These are phyloP conservation scores for Tokudaia muenninki DNA, from an alignment of 2,797 vertebrate species.

Conservation along the genomic window DNA sequence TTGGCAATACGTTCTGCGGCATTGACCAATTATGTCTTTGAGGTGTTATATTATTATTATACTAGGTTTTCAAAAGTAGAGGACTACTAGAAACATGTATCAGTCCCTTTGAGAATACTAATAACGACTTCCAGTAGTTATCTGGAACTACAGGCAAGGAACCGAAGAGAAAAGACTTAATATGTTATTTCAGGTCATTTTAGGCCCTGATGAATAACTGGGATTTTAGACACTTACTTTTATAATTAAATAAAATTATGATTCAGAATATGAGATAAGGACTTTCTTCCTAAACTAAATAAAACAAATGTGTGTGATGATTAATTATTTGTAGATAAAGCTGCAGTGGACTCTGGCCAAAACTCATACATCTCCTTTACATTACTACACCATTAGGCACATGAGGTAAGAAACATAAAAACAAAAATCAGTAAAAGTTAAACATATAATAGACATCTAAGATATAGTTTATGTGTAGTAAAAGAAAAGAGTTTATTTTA, in stretches of 20 bases:
- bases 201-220: background rate
- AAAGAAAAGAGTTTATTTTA: background rate
- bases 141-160: background rate
- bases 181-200: background rate
- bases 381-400: background rate
- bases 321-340: background rate
- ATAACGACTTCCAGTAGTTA: background rate
- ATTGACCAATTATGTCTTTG: background rate
- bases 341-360: background rate
- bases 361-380: constrained; percentile 32
- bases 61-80: background rate
- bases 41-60: background rate
- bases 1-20: background rate
- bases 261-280: background rate
- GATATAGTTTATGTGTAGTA: background rate
- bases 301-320: background rate
- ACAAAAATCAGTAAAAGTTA: background rate
- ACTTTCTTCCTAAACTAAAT: background rate
- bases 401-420: background rate
- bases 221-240: background rate
- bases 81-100: background rate
- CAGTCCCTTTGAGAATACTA: background rate
- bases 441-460: background rate
- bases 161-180: background rate
- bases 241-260: background rate